A percentile compares a stretch with the other conserved stretches of the same genome.
phyloP scores from a whole-genome alignment of 2,888 invertebrate species.

The Pseudanteris insignis region DNA sequence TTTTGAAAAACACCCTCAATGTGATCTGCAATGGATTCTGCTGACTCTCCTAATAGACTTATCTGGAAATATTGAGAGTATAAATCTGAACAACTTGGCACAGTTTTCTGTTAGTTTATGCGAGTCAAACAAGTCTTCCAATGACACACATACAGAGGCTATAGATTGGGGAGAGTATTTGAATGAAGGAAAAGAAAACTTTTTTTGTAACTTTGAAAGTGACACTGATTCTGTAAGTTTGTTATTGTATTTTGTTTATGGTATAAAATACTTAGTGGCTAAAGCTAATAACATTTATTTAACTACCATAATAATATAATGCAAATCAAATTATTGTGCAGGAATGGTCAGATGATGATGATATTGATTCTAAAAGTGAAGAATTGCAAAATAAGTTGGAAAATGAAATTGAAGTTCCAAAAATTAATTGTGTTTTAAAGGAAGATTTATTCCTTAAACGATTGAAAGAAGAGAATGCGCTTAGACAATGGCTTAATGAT shows the following conservation, averaged over 20 bases:
- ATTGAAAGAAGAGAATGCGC: slow-evolving; percentile 50
- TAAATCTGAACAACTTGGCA: slow-evolving; percentile 51
- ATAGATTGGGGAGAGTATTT: slow-evolving; percentile 69
- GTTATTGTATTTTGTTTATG: neutral
- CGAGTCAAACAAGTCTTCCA: slow-evolving; percentile 41
- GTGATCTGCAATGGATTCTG: slow-evolving; percentile 68
- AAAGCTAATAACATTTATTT: neutral
- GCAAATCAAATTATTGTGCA: slow-evolving; percentile 3
- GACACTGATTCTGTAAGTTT: slow-evolving; percentile 57
- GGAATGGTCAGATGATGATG: slow-evolving; percentile 37
- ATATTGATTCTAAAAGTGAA: slow-evolving; percentile 11
- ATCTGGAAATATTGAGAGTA: slow-evolving; percentile 59
- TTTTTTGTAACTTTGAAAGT: slow-evolving; percentile 59
- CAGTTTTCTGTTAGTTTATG: slow-evolving; percentile 46
- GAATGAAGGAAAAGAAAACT: slow-evolving; percentile 65
- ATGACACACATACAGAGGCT: slow-evolving; percentile 61
- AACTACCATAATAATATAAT: neutral
- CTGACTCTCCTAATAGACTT: slow-evolving; percentile 67
- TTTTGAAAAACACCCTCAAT: slow-evolving; percentile 62
- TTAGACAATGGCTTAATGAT: slow-evolving; percentile 57
- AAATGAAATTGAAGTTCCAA: too few relatives aligned
- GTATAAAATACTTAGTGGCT: too few relatives aligned
- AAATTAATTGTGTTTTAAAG: too few relatives aligned
- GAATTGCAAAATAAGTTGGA: neutral
- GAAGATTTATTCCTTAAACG: slow-evolving; percentile 45